Conservation (phyloP, 2,888 invertebrate species). For the Unio delphinus region DNA sequence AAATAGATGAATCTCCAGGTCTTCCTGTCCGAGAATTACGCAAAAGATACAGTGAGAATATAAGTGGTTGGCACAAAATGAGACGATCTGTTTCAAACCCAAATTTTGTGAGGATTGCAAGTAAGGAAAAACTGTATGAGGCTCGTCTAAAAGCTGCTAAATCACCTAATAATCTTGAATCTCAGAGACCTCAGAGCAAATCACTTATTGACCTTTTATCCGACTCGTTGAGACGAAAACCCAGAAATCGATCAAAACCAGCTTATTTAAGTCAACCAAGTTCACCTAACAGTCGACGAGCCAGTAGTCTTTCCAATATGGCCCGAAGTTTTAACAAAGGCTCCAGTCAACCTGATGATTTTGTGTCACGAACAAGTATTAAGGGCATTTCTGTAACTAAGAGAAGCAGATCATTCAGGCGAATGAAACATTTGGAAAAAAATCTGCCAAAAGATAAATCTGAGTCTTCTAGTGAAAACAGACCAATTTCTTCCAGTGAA, state of each 20-base stretch:
- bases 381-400: slow-evolving; percentile 55
- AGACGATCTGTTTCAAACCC: slow-evolving; percentile 62
- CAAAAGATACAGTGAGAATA: slow-evolving; percentile 32
- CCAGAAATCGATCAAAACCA: slow-evolving; percentile 32
- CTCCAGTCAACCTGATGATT: slow-evolving; percentile 31
- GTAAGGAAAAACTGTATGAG: slow-evolving; percentile 49
- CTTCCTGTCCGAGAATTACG: slow-evolving; percentile 35
- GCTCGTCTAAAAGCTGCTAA: slow-evolving; percentile 35
- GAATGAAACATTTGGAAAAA: slow-evolving; percentile 23
- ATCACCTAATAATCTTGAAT: slow-evolving; percentile 11
- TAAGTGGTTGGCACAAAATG: slow-evolving; percentile 27
- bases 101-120: slow-evolving; percentile 56
- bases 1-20: slow-evolving; percentile 40
- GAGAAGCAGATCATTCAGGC: slow-evolving; percentile 54
- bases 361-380: slow-evolving; percentile 37
- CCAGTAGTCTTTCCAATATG: slow-evolving; percentile 38
- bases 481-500: no score
- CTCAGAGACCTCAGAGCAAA: slow-evolving; percentile 30
- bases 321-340: slow-evolving; percentile 30
- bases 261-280: slow-evolving; percentile 21
- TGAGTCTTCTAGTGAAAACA: no score
- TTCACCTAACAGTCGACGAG: slow-evolving; percentile 21
- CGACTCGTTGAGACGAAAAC: slow-evolving; percentile 30
- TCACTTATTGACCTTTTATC: slow-evolving; percentile 45
- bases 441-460: no score